Conservation (phyloP, 2,888 invertebrate species). For the Hirtodrosophila confusa region DNA sequence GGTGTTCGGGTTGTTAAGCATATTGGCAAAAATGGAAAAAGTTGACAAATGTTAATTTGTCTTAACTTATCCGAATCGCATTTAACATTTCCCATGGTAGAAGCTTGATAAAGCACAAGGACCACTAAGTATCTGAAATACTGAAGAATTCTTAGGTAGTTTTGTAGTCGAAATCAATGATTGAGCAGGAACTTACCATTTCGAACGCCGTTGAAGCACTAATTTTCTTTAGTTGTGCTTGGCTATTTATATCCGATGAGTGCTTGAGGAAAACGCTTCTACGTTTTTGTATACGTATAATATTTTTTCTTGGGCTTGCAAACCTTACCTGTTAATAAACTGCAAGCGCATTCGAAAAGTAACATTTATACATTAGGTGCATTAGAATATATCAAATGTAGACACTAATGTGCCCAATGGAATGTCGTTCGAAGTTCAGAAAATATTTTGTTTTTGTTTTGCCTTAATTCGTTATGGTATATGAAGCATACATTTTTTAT, state of each 20-base stretch:
- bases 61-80: background rate
- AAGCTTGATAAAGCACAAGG: slow-evolving; percentile 7
- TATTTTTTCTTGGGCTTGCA: too few relatives aligned
- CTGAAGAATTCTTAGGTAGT: background rate
- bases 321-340: too few relatives aligned
- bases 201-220: slow-evolving; percentile 1
- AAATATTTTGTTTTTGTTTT: too few relatives aligned
- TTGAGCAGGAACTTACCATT: slow-evolving; percentile 6
- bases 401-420: too few relatives aligned
- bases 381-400: too few relatives aligned
- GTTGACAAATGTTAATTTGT: background rate
- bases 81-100: background rate
- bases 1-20: background rate
- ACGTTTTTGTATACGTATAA: too few relatives aligned
- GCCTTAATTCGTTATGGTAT: too few relatives aligned
- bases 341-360: too few relatives aligned
- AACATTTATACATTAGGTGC: too few relatives aligned
- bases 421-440: too few relatives aligned
- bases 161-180: background rate
- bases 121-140: slow-evolving; percentile 4
- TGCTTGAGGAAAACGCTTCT: background rate
- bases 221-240: background rate
- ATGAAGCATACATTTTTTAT: too few relatives aligned
- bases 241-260: slow-evolving; percentile 1
- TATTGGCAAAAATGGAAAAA: slow-evolving; percentile 5